Evolutionary conservation across 2,113 vertebrate species (phyloP).

Genomic region (Enhydra lutris): DNA sequence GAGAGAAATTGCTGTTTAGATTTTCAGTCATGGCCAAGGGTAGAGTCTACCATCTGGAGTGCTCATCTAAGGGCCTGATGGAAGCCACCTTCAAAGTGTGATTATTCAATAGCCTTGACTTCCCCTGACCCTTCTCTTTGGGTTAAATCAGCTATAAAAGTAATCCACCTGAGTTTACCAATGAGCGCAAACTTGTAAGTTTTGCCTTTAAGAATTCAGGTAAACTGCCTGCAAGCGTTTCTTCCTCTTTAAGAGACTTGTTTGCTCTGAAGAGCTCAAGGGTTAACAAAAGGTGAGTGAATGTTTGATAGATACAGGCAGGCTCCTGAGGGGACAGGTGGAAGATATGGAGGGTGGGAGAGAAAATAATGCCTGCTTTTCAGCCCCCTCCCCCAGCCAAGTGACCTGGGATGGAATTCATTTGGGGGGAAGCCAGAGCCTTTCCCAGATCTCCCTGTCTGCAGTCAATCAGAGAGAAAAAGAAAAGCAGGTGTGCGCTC

Average conservation of each 20-base stretch:
- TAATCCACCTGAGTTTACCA: conserved; percentile 33
- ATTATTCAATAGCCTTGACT: background rate
- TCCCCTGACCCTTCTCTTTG: background rate
- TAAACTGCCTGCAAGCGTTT: conserved; percentile 44
- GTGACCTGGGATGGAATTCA: conserved; percentile 45
- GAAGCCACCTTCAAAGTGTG: background rate
- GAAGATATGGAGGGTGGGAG: background rate
- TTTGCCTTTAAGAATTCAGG: background rate
- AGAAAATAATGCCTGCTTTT: conserved; percentile 8
- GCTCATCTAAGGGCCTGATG: background rate
- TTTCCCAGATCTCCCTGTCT: background rate
- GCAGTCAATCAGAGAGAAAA: background rate
- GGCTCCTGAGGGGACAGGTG: conserved; percentile 56
- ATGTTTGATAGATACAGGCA: background rate
- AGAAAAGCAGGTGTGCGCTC: conserved; percentile 39
- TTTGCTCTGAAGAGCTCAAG: conserved; percentile 52
- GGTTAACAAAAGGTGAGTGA: conserved; percentile 63
- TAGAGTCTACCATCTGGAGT: background rate
- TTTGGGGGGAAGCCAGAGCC: background rate
- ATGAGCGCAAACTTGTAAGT: conserved; percentile 50
- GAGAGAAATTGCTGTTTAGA: background rate
- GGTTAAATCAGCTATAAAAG: conserved; percentile 32
- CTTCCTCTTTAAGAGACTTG: conserved; percentile 41
- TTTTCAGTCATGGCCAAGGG: background rate
- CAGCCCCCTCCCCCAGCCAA: background rate